A percentile compares a stretch with the other conserved stretches of the same genome.
phyloP scores from a whole-genome alignment of 2,888 invertebrate species.

The Reticulitermes lucifugus region DNA sequence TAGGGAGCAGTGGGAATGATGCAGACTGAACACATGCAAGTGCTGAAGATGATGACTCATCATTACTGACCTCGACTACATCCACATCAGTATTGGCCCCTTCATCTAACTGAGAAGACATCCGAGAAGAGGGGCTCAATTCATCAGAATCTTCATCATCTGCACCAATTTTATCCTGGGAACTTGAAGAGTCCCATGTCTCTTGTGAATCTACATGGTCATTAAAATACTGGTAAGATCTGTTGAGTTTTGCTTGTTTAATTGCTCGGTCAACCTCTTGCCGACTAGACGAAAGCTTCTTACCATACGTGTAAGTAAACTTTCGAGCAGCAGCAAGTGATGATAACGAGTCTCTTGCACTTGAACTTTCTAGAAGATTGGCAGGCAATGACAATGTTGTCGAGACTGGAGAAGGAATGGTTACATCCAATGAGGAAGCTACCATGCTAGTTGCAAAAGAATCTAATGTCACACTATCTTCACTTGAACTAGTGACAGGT shows the following conservation, averaged over 20 bases:
- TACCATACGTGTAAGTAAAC: slow-evolving; percentile 50
- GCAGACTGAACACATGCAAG: slow-evolving; percentile 14
- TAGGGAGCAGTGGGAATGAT: slow-evolving; percentile 27
- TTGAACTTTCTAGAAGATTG: slow-evolving; percentile 25
- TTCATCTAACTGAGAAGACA: slow-evolving; percentile 34
- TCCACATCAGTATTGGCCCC: slow-evolving; percentile 41
- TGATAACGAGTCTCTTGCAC: slow-evolving; percentile 43
- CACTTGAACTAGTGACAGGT: slow-evolving; percentile 60
- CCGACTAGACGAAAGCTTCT: slow-evolving; percentile 42
- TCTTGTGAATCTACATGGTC: slow-evolving; percentile 51
- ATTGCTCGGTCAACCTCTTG: slow-evolving; percentile 46
- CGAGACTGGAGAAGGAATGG: slow-evolving; percentile 58
- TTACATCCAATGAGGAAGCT: slow-evolving; percentile 42
- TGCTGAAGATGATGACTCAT: slow-evolving; percentile 37
- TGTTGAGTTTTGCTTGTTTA: slow-evolving; percentile 44
- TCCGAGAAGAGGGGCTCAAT: slow-evolving; percentile 24
- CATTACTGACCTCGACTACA: slow-evolving; percentile 41
- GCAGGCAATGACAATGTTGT: slow-evolving; percentile 53
- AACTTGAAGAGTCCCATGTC: slow-evolving; percentile 52
- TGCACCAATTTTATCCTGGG: slow-evolving; percentile 48
- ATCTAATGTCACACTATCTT: slow-evolving; percentile 60
- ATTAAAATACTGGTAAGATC: slow-evolving; percentile 48
- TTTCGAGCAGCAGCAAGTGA: slow-evolving; percentile 49
- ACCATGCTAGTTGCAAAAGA: slow-evolving; percentile 39
- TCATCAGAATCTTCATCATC: slow-evolving; percentile 50